Evolutionary conservation across 2,888 invertebrate species (phyloP), one percentile per base, ranked within the genome.

Genomic region (Cosmia pyralina): DNA sequence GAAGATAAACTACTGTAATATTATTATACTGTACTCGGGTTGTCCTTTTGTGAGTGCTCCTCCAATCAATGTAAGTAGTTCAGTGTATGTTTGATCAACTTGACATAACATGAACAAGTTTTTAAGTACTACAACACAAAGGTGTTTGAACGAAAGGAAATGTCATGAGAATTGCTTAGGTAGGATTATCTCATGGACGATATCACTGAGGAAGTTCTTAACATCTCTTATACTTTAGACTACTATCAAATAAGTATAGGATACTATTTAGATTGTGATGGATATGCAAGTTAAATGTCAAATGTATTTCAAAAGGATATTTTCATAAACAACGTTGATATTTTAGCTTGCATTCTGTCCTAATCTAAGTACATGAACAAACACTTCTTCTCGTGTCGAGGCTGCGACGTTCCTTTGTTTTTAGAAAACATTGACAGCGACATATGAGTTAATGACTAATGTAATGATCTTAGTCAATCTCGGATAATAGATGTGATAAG

Each of bases 31-130:
- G 28, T 28, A 3, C 28, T 28, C 28, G 63, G 46, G 57, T 73
- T 77, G 66, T 75, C 67, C 64, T 85, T 73, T 74, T 75, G 71
- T 77, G 48, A 70, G 48, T 38, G 58, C 44, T 68, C 22, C 22
- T 69, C 44, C 72, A 79, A 82, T 83, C 73, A 72, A 60, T 69
- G 59, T 72, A 75, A 69, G 71, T 72, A 58, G 67, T 75, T 77
- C 50, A 65, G 46, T 66, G 55, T 66, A 46, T 66, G 68, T 75
- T 71, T 75, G 65, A 62, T 66, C 70, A 72, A 73, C 52, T 72
- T 13, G 11, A 69, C 52, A 38, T 34, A 50, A 72, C 63, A 64
- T 17, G 48, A 68, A 53, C 48, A 53, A 79, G 44, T 77, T 65
- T 11, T n/a, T 46, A 22, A 48, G 28, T 8, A 70, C 55, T 22